Base-by-base conservation (phyloP, 2,888 invertebrate species). In the Griposia aprilina region DNA sequence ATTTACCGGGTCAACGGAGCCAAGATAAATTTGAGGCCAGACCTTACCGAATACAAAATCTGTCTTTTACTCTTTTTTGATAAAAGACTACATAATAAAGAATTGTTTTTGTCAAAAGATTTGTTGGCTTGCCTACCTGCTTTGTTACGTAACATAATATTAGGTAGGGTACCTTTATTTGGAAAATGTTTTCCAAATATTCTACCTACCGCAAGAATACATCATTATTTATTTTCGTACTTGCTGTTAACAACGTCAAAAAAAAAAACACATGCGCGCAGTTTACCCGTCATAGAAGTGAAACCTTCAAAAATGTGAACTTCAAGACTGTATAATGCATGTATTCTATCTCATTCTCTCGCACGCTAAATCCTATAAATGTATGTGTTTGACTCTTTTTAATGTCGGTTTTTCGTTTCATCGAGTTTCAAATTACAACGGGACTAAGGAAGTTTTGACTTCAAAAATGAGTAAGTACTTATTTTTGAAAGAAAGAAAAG, bases 1-100 rank as follows among this genome's bases (percentile, higher is more conserved):
- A 95, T 95, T 95, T 95, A 89, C 90, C 94, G 95, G 94, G 94
- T 94, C 95, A 94, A 91, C 93, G 94, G 89, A 92, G 92, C 90
- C 90, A 89, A 93, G 93, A 94, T 94, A 94, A 93, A 95, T 94
- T 94, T 93, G 90, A 92, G 89, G 90, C 88, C 89, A 92, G 92
- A 91, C 93, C 93, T 92, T 92, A 89, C 88, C 85, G 90, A 93
- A 93, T 93, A 92, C 92, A 91, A 91, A 94, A 92, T 93, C 93
- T 93, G 91, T 89, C 90, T 88, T 86, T 90, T 87, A 90, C 88
- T 84, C 78, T 90, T 88, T 90, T 91, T 92, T 91, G 92, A 91
- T 91, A 85, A 90, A 91, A 88, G 84, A 81, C 88, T 86, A 82
- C 73, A 80, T 83, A 87, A 87, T 88, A 76, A 83, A 85, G 85